These are phyloP conservation scores for Pseudochromis fuscus DNA, from an alignment of 2,797 vertebrate genomes.

Conservation along the genomic window DNA sequence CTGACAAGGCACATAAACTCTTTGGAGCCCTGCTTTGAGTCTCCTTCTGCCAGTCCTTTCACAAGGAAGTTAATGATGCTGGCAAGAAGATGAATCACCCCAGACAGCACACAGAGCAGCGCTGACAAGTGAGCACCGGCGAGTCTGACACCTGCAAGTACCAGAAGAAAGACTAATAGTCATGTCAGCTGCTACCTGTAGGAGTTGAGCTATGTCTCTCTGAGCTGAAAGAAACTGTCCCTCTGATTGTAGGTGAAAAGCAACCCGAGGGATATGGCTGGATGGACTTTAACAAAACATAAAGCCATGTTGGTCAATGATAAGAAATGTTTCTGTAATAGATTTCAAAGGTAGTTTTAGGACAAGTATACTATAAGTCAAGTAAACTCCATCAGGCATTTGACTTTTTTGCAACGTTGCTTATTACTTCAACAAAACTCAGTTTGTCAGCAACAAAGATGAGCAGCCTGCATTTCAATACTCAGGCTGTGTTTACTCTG, in stretches of 20 bases:
- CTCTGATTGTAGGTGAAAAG: slow-evolving; percentile 67
- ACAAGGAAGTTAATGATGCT: slow-evolving; percentile 93
- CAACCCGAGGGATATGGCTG: slow-evolving; percentile 65
- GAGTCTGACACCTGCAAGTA: slow-evolving; percentile 90
- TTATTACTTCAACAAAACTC: not conserved
- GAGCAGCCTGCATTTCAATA: not conserved
- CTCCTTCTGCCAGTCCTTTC: slow-evolving; percentile 92
- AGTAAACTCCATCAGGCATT: not conserved
- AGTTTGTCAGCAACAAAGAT: slow-evolving; percentile 1
- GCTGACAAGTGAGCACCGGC: slow-evolving; percentile 89
- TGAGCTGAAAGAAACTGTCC: slow-evolving; percentile 75
- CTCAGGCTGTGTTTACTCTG: not conserved
- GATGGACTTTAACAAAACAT: slow-evolving; percentile 64
- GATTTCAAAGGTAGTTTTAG: slow-evolving; percentile 39
- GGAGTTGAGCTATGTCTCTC: slow-evolving; percentile 84
- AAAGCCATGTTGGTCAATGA: slow-evolving; percentile 49
- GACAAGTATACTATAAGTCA: slow-evolving; percentile 21
- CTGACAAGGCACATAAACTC: slow-evolving; percentile 89
- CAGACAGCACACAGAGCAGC: slow-evolving; percentile 92
- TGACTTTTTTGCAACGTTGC: not conserved
- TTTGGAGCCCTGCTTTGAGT: slow-evolving; percentile 81
- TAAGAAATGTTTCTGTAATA: slow-evolving; percentile 41
- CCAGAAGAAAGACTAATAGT: slow-evolving; percentile 86
- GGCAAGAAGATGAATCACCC: slow-evolving; percentile 98
- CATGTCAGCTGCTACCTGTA: slow-evolving; percentile 85